Evolutionary conservation across 2,888 invertebrate genomes (phyloP).

Genomic region (Hyles lineata): DNA sequence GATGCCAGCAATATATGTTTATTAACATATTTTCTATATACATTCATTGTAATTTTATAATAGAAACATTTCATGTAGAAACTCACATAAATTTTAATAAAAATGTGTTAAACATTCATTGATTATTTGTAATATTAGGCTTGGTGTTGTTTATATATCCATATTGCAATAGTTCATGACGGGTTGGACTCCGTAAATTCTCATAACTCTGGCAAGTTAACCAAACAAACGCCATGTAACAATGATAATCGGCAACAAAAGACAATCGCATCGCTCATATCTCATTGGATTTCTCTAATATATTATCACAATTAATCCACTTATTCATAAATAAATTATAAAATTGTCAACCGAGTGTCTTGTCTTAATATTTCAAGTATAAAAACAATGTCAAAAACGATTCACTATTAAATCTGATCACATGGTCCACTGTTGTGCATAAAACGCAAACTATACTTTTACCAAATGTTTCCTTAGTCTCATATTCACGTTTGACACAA

Average conservation of each 20-base stretch:
- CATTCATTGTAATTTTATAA: slow-evolving; percentile 81
- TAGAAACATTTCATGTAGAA: slow-evolving; percentile 79
- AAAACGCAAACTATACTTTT: slow-evolving; percentile 76
- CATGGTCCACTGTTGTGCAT: slow-evolving; percentile 81
- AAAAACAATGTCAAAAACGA: slow-evolving; percentile 82
- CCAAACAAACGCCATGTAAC: slow-evolving; percentile 66
- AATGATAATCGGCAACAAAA: slow-evolving; percentile 63
- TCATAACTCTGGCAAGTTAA: slow-evolving; percentile 54
- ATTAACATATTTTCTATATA: slow-evolving; percentile 83
- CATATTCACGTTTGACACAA: slow-evolving; percentile 74
- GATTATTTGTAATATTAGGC: slow-evolving; percentile 57
- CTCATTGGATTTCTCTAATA: slow-evolving; percentile 69
- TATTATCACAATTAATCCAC: slow-evolving; percentile 82
- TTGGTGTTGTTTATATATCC: slow-evolving; percentile 59
- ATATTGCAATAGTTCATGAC: slow-evolving; percentile 57
- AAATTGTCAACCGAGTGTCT: slow-evolving; percentile 79
- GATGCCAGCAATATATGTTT: slow-evolving; percentile 80
- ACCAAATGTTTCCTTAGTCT: slow-evolving; percentile 68
- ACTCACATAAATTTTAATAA: slow-evolving; percentile 75
- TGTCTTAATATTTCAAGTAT: slow-evolving; percentile 72
- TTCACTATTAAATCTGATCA: slow-evolving; percentile 80
- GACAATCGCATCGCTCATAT: slow-evolving; percentile 63
- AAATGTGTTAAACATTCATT: slow-evolving; percentile 70
- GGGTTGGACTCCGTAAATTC: slow-evolving; percentile 48
- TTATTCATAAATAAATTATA: slow-evolving; percentile 83